Base-by-base conservation (phyloP, 1,140 invertebrate genomes). In the Trichoplusia ni region DNA sequence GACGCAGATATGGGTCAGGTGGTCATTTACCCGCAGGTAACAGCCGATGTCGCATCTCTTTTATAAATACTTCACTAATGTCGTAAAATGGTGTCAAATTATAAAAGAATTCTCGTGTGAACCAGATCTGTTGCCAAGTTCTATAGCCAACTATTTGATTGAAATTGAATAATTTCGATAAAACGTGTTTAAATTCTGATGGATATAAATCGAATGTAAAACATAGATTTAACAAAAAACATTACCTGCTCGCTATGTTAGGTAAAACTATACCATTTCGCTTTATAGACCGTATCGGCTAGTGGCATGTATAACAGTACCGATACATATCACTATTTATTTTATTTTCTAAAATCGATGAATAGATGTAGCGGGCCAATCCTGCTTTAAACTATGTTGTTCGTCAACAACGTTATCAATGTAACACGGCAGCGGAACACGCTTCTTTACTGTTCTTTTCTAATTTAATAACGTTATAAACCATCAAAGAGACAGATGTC, bases 11-110 rank as follows among this genome's bases (percentile, higher is more conserved):
- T 87, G 77, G 84, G 84, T 86, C 82, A 89, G 69, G 83, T 87
- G 84, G 81, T 82, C 81, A 75, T 87, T 89, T 86, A 86, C 84
- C 82, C 75, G 69, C 73, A 80, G 77, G 78, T 79, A 71, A 70
- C 64, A 54, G 61, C 35, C 42, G 65, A 49, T 64, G 69, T 71
- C 69, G 58, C 44, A 29, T 46, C 56, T 46, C 56, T 58, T 51
- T 58, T 60, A 59, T 59, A 60, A 46, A 60, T 46, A 35, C 16
- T 27, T 42, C 8, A 58, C 37, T 44, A 5, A 31, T 31, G 25
- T 46, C 40, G 37, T 21, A 38, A 27, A 46, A 60, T 47, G 40
- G 29, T 60, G 56, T 58, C 54, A 58, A 14, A 51, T 21, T 51
- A 51, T 21, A 31, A 6, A n/a, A 38, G n/a, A 4, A 2, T 2